These are phyloP conservation scores for Dipodomys ordii DNA, from an alignment of 2,113 vertebrate genomes.

Conservation along the genomic window DNA sequence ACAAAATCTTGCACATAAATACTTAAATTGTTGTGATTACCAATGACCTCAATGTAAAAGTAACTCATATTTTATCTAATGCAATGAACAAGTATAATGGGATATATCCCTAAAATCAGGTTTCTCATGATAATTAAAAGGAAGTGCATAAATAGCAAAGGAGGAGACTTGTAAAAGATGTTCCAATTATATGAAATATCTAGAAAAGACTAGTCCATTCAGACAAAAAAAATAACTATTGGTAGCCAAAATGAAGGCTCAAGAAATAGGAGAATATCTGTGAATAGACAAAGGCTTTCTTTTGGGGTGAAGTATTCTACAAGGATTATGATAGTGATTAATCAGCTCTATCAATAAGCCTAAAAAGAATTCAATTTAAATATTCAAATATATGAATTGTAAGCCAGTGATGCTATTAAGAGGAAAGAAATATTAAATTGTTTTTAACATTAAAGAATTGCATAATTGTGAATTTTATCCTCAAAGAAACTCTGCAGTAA, in stretches of 20 bases:
- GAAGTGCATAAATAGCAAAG: background rate
- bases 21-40: background rate
- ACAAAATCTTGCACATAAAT: background rate
- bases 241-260: background rate
- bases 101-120: background rate
- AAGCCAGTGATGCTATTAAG: background rate
- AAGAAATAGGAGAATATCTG: background rate
- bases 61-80: background rate
- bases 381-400: background rate
- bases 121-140: background rate
- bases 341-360: background rate
- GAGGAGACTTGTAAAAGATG: background rate
- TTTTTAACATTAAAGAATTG: background rate
- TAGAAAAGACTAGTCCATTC: background rate
- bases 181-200: background rate
- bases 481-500: background rate
- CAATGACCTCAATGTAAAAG: background rate
- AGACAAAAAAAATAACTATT: background rate
- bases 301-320: background rate
- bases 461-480: background rate
- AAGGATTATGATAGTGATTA: background rate
- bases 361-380: background rate
- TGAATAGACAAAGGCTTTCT: background rate
- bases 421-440: background rate
- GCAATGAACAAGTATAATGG: background rate